Conservation (phyloP, 2,113 vertebrate species). For the Elephantulus edwardii region DNA sequence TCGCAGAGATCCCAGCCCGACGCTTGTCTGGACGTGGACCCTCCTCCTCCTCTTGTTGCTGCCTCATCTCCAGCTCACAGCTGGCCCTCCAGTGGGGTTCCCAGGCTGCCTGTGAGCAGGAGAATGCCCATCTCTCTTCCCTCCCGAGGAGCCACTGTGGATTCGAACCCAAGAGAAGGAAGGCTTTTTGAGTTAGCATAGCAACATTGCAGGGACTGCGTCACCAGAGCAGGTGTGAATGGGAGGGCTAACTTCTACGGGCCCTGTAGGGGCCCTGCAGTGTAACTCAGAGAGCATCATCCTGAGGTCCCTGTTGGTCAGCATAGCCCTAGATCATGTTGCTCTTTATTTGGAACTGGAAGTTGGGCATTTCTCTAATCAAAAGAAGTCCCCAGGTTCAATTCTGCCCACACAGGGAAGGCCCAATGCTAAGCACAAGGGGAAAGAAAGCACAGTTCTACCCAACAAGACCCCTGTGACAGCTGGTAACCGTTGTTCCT, state of each 20-base stretch:
- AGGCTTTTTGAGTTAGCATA: too few species aligned
- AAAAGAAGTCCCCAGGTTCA: not conserved
- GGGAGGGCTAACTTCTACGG: not conserved
- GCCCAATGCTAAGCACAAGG: not conserved
- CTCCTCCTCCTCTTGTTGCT: too few species aligned
- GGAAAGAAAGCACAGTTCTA: not conserved
- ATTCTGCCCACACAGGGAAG: not conserved
- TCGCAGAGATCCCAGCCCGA: conserved; percentile 12
- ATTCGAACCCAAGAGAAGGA: too few species aligned
- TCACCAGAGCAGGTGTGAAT: not conserved
- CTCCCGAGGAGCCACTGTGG: too few species aligned
- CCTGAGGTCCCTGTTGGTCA: not conserved
- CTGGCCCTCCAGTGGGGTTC: too few species aligned
- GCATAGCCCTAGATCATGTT: not conserved
- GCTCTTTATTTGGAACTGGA: not conserved
- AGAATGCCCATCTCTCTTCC: too few species aligned
- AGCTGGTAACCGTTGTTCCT: not conserved
- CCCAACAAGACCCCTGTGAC: not conserved
- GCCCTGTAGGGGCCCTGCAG: not conserved
- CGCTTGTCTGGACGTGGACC: too few species aligned
- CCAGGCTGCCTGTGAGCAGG: too few species aligned
- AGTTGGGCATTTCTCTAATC: not conserved
- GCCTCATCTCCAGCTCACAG: too few species aligned
- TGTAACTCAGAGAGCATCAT: not conserved
- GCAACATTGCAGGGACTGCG: too few species aligned